Percentiles rank a stretch among this genome's conserved stretches.
These are phyloP conservation scores for Noctua pronuba DNA, from an alignment of 2,888 invertebrate genomes.

Conservation along the genomic window DNA sequence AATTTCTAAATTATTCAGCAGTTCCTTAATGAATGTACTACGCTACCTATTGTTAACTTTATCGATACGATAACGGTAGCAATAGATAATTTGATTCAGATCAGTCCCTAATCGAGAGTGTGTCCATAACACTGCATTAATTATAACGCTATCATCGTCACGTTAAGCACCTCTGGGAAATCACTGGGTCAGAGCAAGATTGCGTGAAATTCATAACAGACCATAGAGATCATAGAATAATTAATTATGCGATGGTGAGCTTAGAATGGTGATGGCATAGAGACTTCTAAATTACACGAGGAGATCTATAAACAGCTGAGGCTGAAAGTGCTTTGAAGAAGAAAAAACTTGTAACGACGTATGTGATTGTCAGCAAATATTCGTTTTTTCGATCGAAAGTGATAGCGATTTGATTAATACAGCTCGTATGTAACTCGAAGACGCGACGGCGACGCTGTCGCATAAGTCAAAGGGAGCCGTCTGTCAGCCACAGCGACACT, in stretches of 20 bases:
- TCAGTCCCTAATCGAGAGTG: constrained; percentile 26
- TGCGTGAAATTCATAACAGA: constrained; percentile 9
- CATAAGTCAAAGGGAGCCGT: constrained; percentile 60
- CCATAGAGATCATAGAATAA: not conserved
- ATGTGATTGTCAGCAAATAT: constrained; percentile 33
- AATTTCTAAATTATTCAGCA: not conserved
- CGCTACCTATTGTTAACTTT: not conserved
- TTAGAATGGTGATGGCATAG: not conserved
- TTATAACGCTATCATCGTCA: constrained; percentile 43
- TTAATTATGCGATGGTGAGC: not conserved
- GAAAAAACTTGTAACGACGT: not conserved
- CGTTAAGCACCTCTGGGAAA: constrained; percentile 42
- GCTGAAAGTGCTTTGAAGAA: constrained; percentile 1
- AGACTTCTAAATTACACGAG: too few species aligned
- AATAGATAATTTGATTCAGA: constrained; percentile 23
- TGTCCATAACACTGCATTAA: constrained; percentile 44
- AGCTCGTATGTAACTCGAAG: constrained; percentile 23
- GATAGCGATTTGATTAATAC: constrained; percentile 58
- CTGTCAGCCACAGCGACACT: constrained; percentile 67
- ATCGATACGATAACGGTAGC: constrained; percentile 2
- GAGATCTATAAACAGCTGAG: not conserved
- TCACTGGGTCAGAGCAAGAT: constrained; percentile 19
- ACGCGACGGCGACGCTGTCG: constrained; percentile 36
- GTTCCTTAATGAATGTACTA: not conserved
- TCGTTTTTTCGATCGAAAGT: constrained; percentile 28